phyloP scores from a whole-genome alignment of 1,140 invertebrate genomes.

The Brachionus asplanchnoidis region DNA sequence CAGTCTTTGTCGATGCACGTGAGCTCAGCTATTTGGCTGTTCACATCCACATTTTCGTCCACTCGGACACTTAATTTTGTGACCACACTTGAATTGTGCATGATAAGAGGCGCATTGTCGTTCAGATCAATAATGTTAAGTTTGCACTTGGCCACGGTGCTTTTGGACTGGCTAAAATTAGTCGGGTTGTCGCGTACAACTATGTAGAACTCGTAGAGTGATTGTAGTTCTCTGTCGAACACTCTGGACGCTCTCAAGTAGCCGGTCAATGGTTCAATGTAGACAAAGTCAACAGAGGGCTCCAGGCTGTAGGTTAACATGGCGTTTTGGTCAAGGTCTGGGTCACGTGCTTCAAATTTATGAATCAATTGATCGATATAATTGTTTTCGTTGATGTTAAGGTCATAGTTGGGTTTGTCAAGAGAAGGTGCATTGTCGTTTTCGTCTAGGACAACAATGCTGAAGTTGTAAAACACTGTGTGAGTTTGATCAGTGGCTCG shows the following conservation, averaged over 20 bases:
- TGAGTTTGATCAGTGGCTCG: neutral
- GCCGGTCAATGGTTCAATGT: slow-evolving; percentile 5
- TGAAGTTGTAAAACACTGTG: neutral
- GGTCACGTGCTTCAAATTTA: neutral
- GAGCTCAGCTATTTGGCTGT: neutral
- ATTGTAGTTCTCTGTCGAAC: slow-evolving; percentile 7
- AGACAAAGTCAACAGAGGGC: neutral
- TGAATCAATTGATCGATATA: slow-evolving; percentile 29
- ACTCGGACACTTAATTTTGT: neutral
- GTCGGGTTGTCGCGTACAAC: neutral
- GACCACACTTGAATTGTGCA: neutral
- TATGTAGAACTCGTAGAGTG: neutral
- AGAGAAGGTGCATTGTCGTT: slow-evolving; percentile 17
- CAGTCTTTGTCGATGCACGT: neutral
- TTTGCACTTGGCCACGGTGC: neutral
- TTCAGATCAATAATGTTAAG: slow-evolving; percentile 9
- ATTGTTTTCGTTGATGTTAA: slow-evolving; percentile 24
- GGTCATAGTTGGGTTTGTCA: neutral
- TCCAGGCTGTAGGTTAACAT: neutral
- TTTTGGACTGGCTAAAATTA: neutral
- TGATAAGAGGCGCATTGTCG: neutral
- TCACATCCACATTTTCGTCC: neutral
- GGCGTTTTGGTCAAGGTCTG: neutral
- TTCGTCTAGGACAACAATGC: neutral
- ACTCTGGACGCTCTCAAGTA: neutral